Conservation (phyloP, 2,888 invertebrate genomes). For the Alcis repandata region DNA sequence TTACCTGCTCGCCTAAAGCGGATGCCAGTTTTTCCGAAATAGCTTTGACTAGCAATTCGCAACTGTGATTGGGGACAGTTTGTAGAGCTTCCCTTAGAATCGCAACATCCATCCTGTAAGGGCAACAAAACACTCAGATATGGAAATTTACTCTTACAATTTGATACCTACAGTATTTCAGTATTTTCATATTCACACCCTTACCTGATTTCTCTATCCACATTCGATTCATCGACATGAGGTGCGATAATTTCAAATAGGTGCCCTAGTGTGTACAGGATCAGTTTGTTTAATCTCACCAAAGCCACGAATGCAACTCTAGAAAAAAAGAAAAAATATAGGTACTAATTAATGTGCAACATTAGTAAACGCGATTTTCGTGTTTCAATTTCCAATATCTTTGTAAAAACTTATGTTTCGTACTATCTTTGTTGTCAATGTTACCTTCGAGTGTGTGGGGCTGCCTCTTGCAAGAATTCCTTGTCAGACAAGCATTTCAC, state of each 20-base stretch:
- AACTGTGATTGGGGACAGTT: constrained; percentile 93
- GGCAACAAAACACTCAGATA: constrained; percentile 20
- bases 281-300: constrained; percentile 94
- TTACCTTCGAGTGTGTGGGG: constrained; percentile 81
- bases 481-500: constrained; percentile 80
- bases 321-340: constrained; percentile 54
- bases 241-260: constrained; percentile 89
- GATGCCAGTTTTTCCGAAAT: constrained; percentile 94
- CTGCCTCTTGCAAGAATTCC: constrained; percentile 81
- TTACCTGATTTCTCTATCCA: constrained; percentile 78
- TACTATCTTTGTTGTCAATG: not conserved
- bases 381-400: no score
- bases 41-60: constrained; percentile 94
- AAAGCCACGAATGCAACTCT: constrained; percentile 95
- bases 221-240: constrained; percentile 77
- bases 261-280: constrained; percentile 95
- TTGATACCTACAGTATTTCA: constrained; percentile 9
- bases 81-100: constrained; percentile 94
- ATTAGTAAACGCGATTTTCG: no score
- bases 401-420: no score
- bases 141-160: constrained; percentile 13
- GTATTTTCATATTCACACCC: no score
- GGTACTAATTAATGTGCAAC: not conserved
- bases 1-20: constrained; percentile 91
- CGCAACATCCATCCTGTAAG: constrained; percentile 83